These are phyloP conservation scores for Protodeltote pygarga DNA, from an alignment of 2,888 invertebrate species.

Conservation along the genomic window DNA sequence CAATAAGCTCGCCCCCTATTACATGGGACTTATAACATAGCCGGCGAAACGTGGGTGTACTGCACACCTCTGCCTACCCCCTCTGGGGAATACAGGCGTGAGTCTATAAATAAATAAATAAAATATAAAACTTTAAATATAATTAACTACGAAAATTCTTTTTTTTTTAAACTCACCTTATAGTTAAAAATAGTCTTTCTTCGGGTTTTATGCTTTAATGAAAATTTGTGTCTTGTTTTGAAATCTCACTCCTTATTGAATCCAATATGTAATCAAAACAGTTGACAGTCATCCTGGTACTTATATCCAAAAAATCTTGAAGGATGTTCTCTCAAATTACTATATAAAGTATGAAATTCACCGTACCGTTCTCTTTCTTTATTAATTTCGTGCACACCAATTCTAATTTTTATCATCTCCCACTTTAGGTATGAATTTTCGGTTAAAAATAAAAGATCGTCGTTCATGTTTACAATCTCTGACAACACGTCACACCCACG, in stretches of 20 bases:
- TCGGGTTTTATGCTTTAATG: conserved; percentile 38
- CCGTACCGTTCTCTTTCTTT: conserved; percentile 43
- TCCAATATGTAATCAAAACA: conserved; percentile 42
- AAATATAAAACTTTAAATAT: too few relatives aligned
- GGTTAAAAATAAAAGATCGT: conserved; percentile 42
- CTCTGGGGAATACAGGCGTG: too few relatives aligned
- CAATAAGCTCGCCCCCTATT: too few relatives aligned
- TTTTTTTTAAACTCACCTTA: conserved; percentile 24
- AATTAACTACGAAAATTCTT: conserved; percentile 17
- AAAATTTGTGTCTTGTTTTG: conserved; percentile 39
- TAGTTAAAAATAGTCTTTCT: conserved; percentile 36
- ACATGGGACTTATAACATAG: too few relatives aligned
- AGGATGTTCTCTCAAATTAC: conserved; percentile 45
- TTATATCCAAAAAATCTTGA: conserved; percentile 41
- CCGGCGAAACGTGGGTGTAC: too few relatives aligned
- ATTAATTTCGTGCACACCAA: conserved; percentile 43
- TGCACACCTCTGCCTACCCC: too few relatives aligned
- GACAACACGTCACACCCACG: conserved; percentile 35
- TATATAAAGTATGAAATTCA: conserved; percentile 44
- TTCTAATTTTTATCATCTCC: conserved; percentile 45
- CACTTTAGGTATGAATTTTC: conserved; percentile 35
- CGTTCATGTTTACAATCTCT: conserved; percentile 31
- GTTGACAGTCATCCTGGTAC: conserved; percentile 40
- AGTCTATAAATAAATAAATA: too few relatives aligned
- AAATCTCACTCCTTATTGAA: conserved; percentile 45